Evolutionary conservation across 2,113 vertebrate species (phyloP), one percentile per base, ranked within the genome.

Genomic region (Saguinus imperator): DNA sequence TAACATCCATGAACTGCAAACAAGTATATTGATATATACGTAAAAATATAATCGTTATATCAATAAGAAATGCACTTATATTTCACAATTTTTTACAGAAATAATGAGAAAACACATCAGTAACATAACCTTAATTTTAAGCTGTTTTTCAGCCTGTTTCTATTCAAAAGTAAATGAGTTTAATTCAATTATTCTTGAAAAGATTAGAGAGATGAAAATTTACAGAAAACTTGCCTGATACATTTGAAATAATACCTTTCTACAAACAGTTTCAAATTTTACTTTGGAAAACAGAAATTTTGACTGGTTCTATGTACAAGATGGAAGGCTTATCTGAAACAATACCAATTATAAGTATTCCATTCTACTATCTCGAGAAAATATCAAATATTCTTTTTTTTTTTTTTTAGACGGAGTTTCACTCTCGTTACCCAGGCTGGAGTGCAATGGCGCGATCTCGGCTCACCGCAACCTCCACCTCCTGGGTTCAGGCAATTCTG

Each of bases 121-220:
- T 29, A 87, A 43, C 64, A 80, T 64, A 43, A 84, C 18, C 50
- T 55, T 80, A 37, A 25, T 73, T 85, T 55, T 25, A 94, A 83
- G 58, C 40, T 72, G 52, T 88, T 92, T 87, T 61, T 64, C 16
- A 76, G 27, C 11, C 37, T 89, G 43, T 79, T 79, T 85, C 18
- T 92, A 45, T 72, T 48, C 3, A 66, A 64, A 79, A 89, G 32
- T 64, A 55, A 92, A 55, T 45, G 48, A 83, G 27, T 77, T 83
- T 88, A 73, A 83, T 88, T 79, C 12, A 88, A 45, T 43, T 91
- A 20, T 37, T 84, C 32, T 84, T 89, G 77, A 92, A 92, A 94
- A 89, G 50, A 43, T 89, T 84, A 72, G 52, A 86, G 4, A 89
- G 45, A 2, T 83, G 35, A 92, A 94, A 64, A 50, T 68, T 84